These are phyloP conservation scores for Meandrina meandrites DNA, from an alignment of 92 coral and sea anemone species.

Conservation along the genomic window DNA sequence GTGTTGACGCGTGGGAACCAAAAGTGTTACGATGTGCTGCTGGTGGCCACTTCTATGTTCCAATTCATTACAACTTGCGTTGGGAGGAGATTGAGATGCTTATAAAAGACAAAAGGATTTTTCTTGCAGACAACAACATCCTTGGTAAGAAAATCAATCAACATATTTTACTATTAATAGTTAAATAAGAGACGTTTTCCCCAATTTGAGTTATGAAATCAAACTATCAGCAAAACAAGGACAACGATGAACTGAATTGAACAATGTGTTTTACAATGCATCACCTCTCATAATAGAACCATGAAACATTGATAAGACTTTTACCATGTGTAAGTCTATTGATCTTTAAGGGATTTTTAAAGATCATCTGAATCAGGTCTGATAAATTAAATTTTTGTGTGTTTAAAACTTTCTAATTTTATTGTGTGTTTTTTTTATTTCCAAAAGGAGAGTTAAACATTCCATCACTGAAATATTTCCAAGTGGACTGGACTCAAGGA, in stretches of 20 bases:
- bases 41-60: conserved; percentile 77
- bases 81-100: conserved; percentile 60
- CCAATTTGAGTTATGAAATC: no score
- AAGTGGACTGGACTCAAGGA: conserved; percentile 76
- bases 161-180: not conserved
- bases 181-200: no score
- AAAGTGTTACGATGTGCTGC: conserved; percentile 83
- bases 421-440: not conserved
- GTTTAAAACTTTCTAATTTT: not conserved
- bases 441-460: conserved; percentile 10
- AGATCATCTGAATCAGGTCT: not conserved
- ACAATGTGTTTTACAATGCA: no score
- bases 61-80: conserved; percentile 56
- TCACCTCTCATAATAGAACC: no score
- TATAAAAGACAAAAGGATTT: conserved; percentile 49
- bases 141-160: conserved; percentile 39
- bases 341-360: no score
- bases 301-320: no score
- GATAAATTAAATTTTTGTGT: not conserved
- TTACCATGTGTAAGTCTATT: no score
- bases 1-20: conserved; percentile 81
- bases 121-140: conserved; percentile 60
- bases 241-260: no score
- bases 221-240: no score
- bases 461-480: conserved; percentile 33